Conservation (phyloP, 2,113 vertebrate species). For the Bufo bufo region DNA sequence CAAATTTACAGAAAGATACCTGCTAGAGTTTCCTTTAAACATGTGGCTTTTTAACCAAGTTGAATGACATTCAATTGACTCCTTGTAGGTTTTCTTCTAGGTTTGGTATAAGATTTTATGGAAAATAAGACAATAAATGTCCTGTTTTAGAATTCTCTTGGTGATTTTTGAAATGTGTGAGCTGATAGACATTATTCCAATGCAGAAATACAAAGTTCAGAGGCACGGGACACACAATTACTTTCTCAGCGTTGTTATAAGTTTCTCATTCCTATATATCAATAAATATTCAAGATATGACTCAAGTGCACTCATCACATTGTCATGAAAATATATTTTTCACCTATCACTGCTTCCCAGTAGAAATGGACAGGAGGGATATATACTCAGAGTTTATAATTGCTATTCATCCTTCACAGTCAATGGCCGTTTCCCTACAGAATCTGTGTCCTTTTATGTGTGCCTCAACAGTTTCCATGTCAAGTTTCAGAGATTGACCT, state of each 20-base stretch:
- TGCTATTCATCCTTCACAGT: constrained; percentile 52
- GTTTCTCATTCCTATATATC: constrained; percentile 14
- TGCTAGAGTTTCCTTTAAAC: constrained; percentile 1
- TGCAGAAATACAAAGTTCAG: constrained; percentile 40
- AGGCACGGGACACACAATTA: neutral
- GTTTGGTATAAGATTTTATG: constrained; percentile 24
- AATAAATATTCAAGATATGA: constrained; percentile 29
- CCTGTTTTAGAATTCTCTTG: constrained; percentile 5
- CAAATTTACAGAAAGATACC: neutral
- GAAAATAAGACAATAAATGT: constrained; percentile 34
- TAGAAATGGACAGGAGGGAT: constrained; percentile 28
- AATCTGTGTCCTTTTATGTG: constrained; percentile 46
- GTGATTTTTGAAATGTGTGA: neutral
- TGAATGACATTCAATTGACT: constrained; percentile 46
- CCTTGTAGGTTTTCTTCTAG: constrained; percentile 24
- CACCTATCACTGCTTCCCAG: constrained; percentile 28
- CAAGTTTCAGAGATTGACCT: constrained; percentile 20
- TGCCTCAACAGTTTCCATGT: constrained; percentile 44
- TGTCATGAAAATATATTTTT: constrained; percentile 40
- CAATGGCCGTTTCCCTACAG: constrained; percentile 22
- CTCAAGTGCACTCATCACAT: neutral
- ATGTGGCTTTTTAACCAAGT: constrained; percentile 3
- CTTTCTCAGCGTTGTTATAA: neutral
- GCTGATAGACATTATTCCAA: constrained; percentile 1
- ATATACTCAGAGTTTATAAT: constrained; percentile 30